Percentiles rank a stretch among this genome's conserved stretches.
phyloP scores from a whole-genome alignment of 37 sponge, comb jelly and placozoan genomes.

The Amphimedon queenslandica region DNA sequence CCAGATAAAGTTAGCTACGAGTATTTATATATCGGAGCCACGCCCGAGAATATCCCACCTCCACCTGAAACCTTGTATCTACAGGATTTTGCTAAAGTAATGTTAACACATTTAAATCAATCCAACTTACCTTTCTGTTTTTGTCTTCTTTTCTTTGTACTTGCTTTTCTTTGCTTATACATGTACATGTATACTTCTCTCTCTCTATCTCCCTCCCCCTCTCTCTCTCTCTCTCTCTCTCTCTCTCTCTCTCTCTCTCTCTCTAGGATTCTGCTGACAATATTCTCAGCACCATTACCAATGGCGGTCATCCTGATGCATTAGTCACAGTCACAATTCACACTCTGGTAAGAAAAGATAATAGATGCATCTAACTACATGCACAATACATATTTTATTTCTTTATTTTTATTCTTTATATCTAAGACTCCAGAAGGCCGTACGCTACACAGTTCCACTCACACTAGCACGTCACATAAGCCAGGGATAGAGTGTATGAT shows the following conservation, averaged over 20 bases:
- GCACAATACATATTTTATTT: neutral
- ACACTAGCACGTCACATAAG: neutral
- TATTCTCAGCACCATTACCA: neutral
- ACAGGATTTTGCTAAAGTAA: neutral
- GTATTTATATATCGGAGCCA: neutral
- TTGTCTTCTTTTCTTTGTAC: no score
- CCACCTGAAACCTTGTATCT: neutral
- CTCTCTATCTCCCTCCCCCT: no score
- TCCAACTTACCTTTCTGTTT: no score
- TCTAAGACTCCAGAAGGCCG: conserved; percentile 6
- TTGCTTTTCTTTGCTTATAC: no score
- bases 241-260: neutral
- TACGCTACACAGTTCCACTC: neutral
- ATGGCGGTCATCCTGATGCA: neutral
- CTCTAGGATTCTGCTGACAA: neutral
- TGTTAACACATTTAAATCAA: no score
- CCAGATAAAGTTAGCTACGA: neutral
- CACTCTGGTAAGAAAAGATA: conserved; percentile 3
- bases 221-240: neutral
- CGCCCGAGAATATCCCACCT: neutral
- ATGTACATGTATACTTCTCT: no score
- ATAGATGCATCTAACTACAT: no score
- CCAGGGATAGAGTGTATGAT: neutral
- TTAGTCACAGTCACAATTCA: conserved; percentile 1
- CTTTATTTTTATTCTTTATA: neutral